Conservation (phyloP, 2,113 vertebrate species). For the Stomatorhinus ivindoensis region DNA sequence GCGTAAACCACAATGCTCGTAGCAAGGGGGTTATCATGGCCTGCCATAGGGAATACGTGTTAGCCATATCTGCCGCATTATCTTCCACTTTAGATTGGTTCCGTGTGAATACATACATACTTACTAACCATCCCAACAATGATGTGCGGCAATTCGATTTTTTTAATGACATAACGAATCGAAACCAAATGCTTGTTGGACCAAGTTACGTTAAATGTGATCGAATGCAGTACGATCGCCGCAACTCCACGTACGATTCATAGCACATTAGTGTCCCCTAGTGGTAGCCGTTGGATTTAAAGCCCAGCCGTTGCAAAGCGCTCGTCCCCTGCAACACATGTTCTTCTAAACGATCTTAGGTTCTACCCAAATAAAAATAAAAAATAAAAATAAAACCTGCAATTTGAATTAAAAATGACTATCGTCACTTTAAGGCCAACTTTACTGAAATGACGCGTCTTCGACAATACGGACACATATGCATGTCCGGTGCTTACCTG, state of each 20-base stretch:
- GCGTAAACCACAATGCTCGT: neutral
- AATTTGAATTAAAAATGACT: neutral
- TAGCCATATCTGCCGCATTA: neutral
- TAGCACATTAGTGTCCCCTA: constrained; percentile 44
- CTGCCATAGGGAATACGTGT: neutral
- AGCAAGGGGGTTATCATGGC: neutral
- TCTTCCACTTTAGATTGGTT: neutral
- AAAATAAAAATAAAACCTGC: neutral
- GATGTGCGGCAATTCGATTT: neutral
- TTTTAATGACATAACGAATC: neutral
- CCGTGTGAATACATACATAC: neutral
- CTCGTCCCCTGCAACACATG: neutral
- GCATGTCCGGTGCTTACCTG: constrained; percentile 55
- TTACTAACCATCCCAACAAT: neutral
- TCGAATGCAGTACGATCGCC: neutral
- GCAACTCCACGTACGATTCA: neutral
- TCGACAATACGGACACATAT: neutral
- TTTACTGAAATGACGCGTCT: neutral
- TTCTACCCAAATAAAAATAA: neutral
- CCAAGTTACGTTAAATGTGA: neutral
- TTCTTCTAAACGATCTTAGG: neutral
- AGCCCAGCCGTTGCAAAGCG: neutral
- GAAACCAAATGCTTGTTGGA: neutral
- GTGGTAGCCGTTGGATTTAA: constrained; percentile 27
- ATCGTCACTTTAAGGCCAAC: neutral